A percentile compares a stretch with the other conserved stretches of the same genome.
phyloP scores from a whole-genome alignment of 2,797 vertebrate genomes.

The Denticeps clupeoides region DNA sequence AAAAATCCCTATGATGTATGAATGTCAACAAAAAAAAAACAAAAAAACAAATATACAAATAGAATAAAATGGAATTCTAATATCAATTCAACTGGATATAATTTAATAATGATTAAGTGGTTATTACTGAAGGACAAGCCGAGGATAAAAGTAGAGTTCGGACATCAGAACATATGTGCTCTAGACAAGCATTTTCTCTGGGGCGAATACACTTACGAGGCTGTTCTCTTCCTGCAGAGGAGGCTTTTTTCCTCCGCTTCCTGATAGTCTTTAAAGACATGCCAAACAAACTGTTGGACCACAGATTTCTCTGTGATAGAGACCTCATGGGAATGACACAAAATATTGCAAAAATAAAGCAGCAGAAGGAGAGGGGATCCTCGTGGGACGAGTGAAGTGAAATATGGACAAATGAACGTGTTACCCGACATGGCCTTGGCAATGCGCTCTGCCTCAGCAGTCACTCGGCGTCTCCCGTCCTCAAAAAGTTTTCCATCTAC shows the following conservation, averaged over 20 bases:
- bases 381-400: conserved; percentile 42
- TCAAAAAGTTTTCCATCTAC: conserved; percentile 24
- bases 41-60: no score
- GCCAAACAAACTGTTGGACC: conserved; percentile 48
- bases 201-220: not conserved
- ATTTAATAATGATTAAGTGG: no score
- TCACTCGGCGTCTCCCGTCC: conserved; percentile 31
- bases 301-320: conserved; percentile 53
- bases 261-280: conserved; percentile 41
- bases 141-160: no score
- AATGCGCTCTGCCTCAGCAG: conserved; percentile 41
- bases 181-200: no score
- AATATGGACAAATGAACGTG: conserved; percentile 61
- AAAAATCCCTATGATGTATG: no score
- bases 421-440: conserved; percentile 45
- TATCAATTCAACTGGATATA: no score
- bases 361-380: conserved; percentile 44
- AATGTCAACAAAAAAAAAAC: no score
- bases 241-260: conserved; percentile 1
- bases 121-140: no score
- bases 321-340: conserved; percentile 40
- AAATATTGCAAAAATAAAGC: conserved; percentile 47
- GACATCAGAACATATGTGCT: no score
- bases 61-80: no score
- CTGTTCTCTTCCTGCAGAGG: no score